Percentiles rank a stretch among this genome's conserved stretches.
phyloP scores from a whole-genome alignment of 2,888 invertebrate species.

The Hypselothyrea guttata region DNA sequence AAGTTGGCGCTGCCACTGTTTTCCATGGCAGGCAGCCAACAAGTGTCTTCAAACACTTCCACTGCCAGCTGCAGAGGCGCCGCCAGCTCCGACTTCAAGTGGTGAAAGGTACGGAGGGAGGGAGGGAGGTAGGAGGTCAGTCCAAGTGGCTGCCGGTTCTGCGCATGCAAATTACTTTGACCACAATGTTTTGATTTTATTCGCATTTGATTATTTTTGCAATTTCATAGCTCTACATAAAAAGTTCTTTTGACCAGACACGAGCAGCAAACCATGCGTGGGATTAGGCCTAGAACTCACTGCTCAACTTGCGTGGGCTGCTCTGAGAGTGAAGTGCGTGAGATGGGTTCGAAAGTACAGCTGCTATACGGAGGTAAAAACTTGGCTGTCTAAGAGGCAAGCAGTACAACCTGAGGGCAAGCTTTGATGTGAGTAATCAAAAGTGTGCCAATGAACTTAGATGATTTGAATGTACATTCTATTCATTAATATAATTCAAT shows the following conservation, averaged over 20 bases:
- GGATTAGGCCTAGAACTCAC: slow-evolving; percentile 35
- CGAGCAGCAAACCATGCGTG: slow-evolving; percentile 41
- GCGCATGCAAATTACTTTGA: slow-evolving; percentile 74
- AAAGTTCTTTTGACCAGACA: slow-evolving; percentile 1
- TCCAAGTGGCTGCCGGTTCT: slow-evolving; percentile 56
- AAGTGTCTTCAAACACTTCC: slow-evolving; percentile 71
- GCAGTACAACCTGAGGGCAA: too few species aligned
- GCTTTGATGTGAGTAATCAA: slow-evolving; percentile 4
- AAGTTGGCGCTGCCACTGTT: slow-evolving; percentile 20
- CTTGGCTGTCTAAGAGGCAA: slow-evolving; percentile 5
- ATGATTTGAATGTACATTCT: too few species aligned
- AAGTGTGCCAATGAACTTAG: slow-evolving; percentile 48
- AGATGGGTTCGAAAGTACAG: slow-evolving; percentile 61
- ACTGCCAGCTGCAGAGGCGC: slow-evolving; percentile 58
- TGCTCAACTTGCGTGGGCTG: slow-evolving; percentile 51
- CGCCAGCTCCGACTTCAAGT: slow-evolving; percentile 60
- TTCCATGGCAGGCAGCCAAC: slow-evolving; percentile 67
- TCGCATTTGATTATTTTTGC: slow-evolving; percentile 70
- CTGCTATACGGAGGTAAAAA: slow-evolving; percentile 25
- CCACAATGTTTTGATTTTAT: slow-evolving; percentile 74
- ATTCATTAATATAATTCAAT: too few species aligned
- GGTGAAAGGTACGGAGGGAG: slow-evolving; percentile 6
- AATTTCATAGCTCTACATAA: slow-evolving; percentile 54
- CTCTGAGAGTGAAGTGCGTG: slow-evolving; percentile 58
- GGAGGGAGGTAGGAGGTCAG: background rate